A percentile compares a stretch with the other conserved stretches of the same genome.
Evolutionary conservation across 2,888 invertebrate species (phyloP).

Genomic region (Limnephilus auricula): DNA sequence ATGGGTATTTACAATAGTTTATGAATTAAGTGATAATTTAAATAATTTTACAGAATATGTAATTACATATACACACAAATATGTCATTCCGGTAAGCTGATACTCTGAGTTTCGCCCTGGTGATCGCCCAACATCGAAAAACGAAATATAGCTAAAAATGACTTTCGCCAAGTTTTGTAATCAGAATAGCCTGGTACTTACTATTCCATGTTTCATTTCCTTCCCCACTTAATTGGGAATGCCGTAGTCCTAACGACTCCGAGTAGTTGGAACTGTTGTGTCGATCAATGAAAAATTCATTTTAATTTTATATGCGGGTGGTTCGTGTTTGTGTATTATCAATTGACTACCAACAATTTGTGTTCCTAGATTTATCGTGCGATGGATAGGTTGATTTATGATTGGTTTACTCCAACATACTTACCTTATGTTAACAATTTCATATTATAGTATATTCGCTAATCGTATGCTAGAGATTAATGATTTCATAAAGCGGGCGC

Average conservation of each 20-base stretch:
- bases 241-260: background rate
- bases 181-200: no score
- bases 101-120: no score
- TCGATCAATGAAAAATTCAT: background rate
- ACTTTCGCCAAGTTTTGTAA: background rate
- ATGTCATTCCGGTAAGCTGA: no score
- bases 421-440: conserved; percentile 26
- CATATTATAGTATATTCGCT: conserved; percentile 19
- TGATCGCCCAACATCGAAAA: background rate
- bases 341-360: background rate
- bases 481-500: conserved; percentile 31
- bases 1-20: no score
- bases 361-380: background rate
- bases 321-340: background rate
- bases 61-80: no score
- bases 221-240: background rate
- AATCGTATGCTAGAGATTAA: conserved; percentile 48
- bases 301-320: background rate
- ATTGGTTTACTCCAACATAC: background rate
- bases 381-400: background rate
- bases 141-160: background rate
- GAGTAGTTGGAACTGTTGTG: background rate
- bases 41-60: no score
- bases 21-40: no score
- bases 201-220: no score